A percentile compares a stretch with the other conserved stretches of the same genome.
phyloP scores from a whole-genome alignment of 2,888 invertebrate species.

The Horisme vitalbata region DNA sequence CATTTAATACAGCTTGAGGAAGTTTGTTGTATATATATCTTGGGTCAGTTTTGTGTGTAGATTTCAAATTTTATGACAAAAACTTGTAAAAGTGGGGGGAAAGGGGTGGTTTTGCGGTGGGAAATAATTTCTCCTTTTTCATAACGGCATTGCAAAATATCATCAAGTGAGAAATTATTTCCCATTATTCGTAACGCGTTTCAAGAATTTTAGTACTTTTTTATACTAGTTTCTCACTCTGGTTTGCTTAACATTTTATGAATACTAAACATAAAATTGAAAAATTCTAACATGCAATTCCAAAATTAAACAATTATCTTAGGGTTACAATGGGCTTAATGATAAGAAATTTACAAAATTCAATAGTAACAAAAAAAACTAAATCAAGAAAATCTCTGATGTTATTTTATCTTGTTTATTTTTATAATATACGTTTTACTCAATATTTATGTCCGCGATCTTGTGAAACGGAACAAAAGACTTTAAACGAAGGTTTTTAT shows the following conservation, averaged over 20 bases:
- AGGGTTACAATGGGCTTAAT: constrained; percentile 4
- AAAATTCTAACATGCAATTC: constrained; percentile 3
- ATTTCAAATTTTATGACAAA: neutral
- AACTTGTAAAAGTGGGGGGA: constrained; percentile 14
- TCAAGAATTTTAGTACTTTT: constrained; percentile 4
- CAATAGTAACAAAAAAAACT: constrained; percentile 5
- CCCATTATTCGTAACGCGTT: constrained; percentile 13
- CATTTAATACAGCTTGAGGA: too few species aligned
- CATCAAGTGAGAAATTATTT: constrained; percentile 27
- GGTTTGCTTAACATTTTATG: constrained; percentile 12
- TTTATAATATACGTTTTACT: neutral
- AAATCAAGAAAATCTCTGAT: constrained; percentile 1
- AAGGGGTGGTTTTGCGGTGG: constrained; percentile 20
- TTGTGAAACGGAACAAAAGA: neutral
- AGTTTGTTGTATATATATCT: too few species aligned
- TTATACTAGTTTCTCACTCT: constrained; percentile 19
- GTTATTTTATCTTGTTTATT: neutral
- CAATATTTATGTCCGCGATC: too few species aligned
- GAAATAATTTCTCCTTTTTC: constrained; percentile 28
- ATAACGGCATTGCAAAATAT: constrained; percentile 15
- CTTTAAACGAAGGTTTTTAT: neutral
- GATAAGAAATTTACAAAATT: too few species aligned
- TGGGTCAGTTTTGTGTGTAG: too few species aligned
- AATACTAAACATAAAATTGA: constrained; percentile 1
- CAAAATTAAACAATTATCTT: constrained; percentile 5